These are phyloP conservation scores for Pseudochaenichthys georgianus DNA, from an alignment of 2,797 vertebrate species.

Conservation along the genomic window DNA sequence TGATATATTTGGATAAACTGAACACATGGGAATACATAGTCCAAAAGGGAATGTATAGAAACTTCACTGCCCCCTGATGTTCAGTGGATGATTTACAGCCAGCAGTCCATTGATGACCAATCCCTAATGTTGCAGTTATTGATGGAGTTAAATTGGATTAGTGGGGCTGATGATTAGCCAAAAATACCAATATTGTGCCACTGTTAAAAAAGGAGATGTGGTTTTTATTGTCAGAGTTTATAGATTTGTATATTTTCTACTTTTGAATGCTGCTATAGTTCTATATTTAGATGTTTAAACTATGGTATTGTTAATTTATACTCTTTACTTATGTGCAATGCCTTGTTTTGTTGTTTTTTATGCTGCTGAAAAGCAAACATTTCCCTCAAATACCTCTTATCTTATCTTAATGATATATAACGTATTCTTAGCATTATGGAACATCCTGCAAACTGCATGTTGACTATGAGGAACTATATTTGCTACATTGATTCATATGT, in stretches of 20 bases:
- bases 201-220: not conserved
- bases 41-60: not conserved
- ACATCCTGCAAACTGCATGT: not conserved
- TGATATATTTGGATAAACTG: conserved; percentile 2
- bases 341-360: too few species aligned
- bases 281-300: too few species aligned
- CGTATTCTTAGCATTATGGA: not conserved
- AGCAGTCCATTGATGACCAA: not conserved
- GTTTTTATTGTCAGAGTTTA: too few species aligned
- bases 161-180: not conserved
- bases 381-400: too few species aligned
- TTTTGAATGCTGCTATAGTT: too few species aligned
- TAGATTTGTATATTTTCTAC: too few species aligned
- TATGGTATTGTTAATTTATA: too few species aligned
- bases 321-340: too few species aligned
- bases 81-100: conserved; percentile 9
- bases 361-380: too few species aligned
- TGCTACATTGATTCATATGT: too few species aligned
- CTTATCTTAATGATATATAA: not conserved
- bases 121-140: conserved; percentile 5
- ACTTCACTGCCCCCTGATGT: conserved; percentile 63
- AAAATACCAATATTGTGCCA: conserved; percentile 1
- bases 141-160: conserved; percentile 15
- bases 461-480: too few species aligned
- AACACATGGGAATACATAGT: not conserved